Base-by-base conservation (phyloP, 2,888 invertebrate genomes). In the Altica lythri region DNA sequence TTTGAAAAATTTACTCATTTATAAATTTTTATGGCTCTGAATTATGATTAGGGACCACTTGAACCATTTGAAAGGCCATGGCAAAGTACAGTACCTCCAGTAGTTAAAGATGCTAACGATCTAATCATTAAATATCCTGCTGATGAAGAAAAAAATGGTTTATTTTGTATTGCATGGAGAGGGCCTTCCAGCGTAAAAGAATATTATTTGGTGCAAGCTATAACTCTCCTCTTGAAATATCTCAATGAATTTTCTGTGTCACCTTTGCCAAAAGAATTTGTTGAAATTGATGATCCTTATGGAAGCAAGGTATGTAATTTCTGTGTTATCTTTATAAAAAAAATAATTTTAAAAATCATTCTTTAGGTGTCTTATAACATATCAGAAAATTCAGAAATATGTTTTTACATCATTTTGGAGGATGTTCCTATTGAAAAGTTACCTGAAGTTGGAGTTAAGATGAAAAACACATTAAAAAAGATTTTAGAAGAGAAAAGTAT, bases 211-310 rank as follows among this genome's bases (percentile, higher is more conserved):
- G 72, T 89, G 57, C 81, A 82, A 2, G 88, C 84, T 4, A 83
- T 86, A 60, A 82, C 83, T 22, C 77, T 92, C 9, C 73, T 93
- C 29, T 76, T 92, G 63, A 88, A 90, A 55, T 95, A 94, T 75
- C 77, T 95, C 50, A 89, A 90, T 8, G 90, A 92, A 67, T 90
- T 90, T n/a, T 85, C 94, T 5, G 88, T 91, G 10, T 88, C 92
- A 58, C 93, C 93, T 8, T 78, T 95, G 46, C 90, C 92, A 69
- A 83, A 86, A 65, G 85, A 86, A 68, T 89, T 94, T 75, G 89
- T 93, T 1, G 92, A 93, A 77, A 81, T 84, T 45, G 85, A 86
- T 40, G 89, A 92, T 69, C 91, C 92, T 0, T 83, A 83, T 62
- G 92, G 92, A 14, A 91, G 90, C 68, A 83, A 85, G 70, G 90